Base-by-base conservation (phyloP, 2,113 vertebrate species). In the Ciconia boyciana region DNA sequence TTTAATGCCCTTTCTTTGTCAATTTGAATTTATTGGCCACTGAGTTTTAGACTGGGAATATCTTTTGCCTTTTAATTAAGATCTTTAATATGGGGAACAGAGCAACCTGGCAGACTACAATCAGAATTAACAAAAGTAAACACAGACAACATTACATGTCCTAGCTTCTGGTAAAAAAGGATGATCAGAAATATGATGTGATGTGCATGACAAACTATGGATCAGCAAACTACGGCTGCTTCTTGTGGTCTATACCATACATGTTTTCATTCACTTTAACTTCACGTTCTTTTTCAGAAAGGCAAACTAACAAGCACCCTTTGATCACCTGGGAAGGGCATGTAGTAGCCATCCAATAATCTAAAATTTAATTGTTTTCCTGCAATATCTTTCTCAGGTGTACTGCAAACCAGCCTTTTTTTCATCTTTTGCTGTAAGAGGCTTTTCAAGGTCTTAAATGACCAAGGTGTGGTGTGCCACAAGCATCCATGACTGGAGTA, bases 1-100 rank as follows among this genome's bases (percentile, higher is more conserved):
- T 90, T 77, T 72, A 72, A 70, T 48, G 26, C 4, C 10, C 16
- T 79, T 77, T 69, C 52, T 28, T 62, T 83, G 31, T 85, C 55
- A 80, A 39, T 84, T 66, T 71, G 21, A 61, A 93, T 80, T 65
- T 96, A 85, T 78, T 76, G 41, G 48, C 31, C 70, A 52, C 18
- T 61, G 43, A 89, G 10, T 93, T 95, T 93, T 66, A 62, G 21
- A 25, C n/a, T 49, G 25, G 39, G 25, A 85, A 34, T 87, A 74
- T 62, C 12, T 91, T 95, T 83, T 71, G 48, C 44, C 36, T 91
- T 93, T 85, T 92, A 94, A 90, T 83, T 94, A 76, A 76, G 17
- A 43, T 93, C 44, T 90, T 93, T 80, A 87, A 48, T 94, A 58
- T 49, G 58, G 21, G 41, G 6, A 93, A 71, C 51, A 86, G 34